Evolutionary conservation across 1,140 invertebrate species (phyloP).

Genomic region (Meloidogyne exigua): DNA sequence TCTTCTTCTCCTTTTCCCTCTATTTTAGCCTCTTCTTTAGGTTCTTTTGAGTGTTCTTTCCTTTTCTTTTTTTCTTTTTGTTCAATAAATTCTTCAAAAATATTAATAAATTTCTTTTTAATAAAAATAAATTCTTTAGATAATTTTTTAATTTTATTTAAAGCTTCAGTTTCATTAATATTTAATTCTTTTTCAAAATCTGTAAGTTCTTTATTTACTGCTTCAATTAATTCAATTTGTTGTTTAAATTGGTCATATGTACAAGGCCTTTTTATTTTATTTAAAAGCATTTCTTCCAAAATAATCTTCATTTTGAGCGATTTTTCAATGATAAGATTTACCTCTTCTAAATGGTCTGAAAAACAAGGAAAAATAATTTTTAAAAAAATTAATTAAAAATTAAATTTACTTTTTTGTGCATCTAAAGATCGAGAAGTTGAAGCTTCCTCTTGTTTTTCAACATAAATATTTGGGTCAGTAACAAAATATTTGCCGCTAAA

Average conservation of each 20-base stretch:
- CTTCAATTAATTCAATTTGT: not conserved
- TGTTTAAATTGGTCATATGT: not conserved
- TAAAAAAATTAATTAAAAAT: not conserved
- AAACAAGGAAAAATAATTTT: not conserved
- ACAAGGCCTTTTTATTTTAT: not conserved
- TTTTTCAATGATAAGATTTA: not conserved
- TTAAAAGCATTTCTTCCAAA: not conserved
- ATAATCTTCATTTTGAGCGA: not conserved
- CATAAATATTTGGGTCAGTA: too few relatives aligned
- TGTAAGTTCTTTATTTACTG: not conserved
- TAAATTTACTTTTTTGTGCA: too few relatives aligned
- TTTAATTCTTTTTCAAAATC: not conserved
- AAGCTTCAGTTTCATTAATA: not conserved
- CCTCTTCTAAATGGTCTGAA: not conserved
- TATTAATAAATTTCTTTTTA: not conserved
- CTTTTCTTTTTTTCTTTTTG: not conserved
- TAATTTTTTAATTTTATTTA: not conserved
- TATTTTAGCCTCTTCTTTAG: too few relatives aligned
- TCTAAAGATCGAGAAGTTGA: too few relatives aligned
- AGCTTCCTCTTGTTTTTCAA: too few relatives aligned
- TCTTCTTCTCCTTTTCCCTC: too few relatives aligned
- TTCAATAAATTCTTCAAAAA: not conserved
- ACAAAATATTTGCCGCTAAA: too few relatives aligned
- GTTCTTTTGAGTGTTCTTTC: too few relatives aligned
- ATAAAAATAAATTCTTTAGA: not conserved